These are phyloP conservation scores for Morus bassanus DNA, from an alignment of 2,797 vertebrate species.

Conservation along the genomic window DNA sequence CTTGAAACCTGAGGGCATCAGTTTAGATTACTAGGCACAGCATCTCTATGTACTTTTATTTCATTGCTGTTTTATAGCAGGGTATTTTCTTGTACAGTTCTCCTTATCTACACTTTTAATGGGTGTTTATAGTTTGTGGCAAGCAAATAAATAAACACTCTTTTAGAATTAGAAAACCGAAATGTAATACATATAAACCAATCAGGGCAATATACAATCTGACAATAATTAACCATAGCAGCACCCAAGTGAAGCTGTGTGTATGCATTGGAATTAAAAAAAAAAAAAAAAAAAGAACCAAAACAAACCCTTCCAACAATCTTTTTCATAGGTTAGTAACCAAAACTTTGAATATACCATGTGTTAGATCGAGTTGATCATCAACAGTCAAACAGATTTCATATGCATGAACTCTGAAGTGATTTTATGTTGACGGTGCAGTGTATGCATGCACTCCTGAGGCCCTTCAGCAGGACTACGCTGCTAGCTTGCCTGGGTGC, in stretches of 20 bases:
- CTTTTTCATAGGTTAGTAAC: not conserved
- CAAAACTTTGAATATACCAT: not conserved
- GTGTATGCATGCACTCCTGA: fast-evolving
- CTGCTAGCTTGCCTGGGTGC: not conserved
- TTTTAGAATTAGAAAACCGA: conserved; percentile 40
- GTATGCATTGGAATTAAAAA: not conserved
- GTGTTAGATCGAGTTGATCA: not conserved
- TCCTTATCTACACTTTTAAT: conserved; percentile 38
- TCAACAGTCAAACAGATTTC: not conserved
- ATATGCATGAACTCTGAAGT: not conserved
- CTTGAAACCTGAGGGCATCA: not conserved
- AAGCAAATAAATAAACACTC: conserved; percentile 52
- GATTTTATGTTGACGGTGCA: not conserved
- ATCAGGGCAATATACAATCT: conserved; percentile 45
- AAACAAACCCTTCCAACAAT: not conserved
- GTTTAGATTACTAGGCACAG: not conserved
- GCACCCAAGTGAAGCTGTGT: not conserved
- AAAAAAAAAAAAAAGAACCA: no score
- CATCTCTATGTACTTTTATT: not conserved
- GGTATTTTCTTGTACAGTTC: conserved; percentile 6
- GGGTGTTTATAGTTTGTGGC: conserved; percentile 61
- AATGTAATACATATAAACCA: conserved; percentile 51
- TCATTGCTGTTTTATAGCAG: conserved; percentile 15
- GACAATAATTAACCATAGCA: conserved; percentile 51
- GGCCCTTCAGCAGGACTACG: not conserved